Conservation (phyloP, 2,797 vertebrate species). For the Antennarius maculatus region DNA sequence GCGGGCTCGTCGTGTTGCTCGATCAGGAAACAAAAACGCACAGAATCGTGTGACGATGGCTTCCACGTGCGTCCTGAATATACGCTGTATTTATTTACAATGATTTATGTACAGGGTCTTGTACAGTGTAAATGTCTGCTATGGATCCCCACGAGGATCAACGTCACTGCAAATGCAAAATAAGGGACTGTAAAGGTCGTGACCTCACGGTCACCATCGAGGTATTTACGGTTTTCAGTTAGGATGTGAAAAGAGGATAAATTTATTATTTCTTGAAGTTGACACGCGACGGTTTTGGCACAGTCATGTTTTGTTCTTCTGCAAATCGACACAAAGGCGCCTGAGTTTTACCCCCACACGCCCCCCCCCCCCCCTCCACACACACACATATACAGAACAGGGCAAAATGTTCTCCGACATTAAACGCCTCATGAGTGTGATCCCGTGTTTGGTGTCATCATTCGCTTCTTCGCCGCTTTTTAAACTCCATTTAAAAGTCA, state of each 20-base stretch:
- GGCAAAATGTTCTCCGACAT: slow-evolving; percentile 44
- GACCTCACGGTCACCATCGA: neutral
- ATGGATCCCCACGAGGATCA: slow-evolving; percentile 20
- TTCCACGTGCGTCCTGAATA: slow-evolving; percentile 58
- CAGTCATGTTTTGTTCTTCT: slow-evolving; percentile 8
- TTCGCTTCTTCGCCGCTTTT: slow-evolving; percentile 16
- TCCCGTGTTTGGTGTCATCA: slow-evolving; percentile 31
- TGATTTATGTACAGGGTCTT: slow-evolving; percentile 38
- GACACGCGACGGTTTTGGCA: no score
- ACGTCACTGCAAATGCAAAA: slow-evolving; percentile 37
- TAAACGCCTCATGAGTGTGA: slow-evolving; percentile 51
- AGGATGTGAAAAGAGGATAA: slow-evolving; percentile 8
- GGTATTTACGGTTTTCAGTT: slow-evolving; percentile 1
- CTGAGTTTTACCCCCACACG: no score
- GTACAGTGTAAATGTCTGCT: slow-evolving; percentile 51
- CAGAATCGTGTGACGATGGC: slow-evolving; percentile 33
- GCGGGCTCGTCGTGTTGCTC: slow-evolving; percentile 16
- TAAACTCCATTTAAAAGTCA: neutral
- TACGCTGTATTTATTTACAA: slow-evolving; percentile 78
- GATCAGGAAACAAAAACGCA: slow-evolving; percentile 44
- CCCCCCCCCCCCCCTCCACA: no score
- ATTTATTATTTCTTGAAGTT: neutral
- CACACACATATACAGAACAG: slow-evolving; percentile 7
- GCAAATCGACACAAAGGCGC: slow-evolving; percentile 2
- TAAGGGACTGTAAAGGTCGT: neutral